Evolutionary conservation across 1,140 invertebrate species (phyloP).

Genomic region (Drusus annulatus): DNA sequence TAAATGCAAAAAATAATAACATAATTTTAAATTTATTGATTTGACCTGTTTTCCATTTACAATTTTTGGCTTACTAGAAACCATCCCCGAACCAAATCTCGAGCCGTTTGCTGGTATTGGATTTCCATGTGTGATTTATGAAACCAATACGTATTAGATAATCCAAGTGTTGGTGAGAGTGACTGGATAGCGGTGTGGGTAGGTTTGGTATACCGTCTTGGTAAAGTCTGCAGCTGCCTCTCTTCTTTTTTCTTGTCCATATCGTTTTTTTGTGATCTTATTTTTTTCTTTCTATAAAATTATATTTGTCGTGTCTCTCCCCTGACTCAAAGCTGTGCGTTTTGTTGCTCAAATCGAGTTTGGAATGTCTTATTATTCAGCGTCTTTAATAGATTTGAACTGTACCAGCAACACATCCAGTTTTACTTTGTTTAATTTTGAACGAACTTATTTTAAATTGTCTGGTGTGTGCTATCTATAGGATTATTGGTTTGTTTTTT

Average conservation of each 20-base stretch:
- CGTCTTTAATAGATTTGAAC: no score
- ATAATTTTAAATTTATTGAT: no score
- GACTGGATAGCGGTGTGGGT: neutral
- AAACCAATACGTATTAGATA: neutral
- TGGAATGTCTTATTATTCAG: neutral
- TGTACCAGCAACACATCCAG: no score
- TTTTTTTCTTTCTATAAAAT: slow-evolving; percentile 12
- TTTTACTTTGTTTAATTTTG: no score
- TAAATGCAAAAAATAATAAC: no score
- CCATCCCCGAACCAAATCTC: neutral
- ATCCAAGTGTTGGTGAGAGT: neutral
- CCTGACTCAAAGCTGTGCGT: neutral
- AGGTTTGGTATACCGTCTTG: slow-evolving; percentile 10
- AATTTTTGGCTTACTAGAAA: no score
- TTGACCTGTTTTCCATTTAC: no score
- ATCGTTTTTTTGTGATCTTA: slow-evolving; percentile 35
- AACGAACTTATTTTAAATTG: no score
- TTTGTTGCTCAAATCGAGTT: neutral
- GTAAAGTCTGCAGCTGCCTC: slow-evolving; percentile 36
- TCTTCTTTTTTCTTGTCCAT: slow-evolving; percentile 28
- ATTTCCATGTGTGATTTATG: neutral
- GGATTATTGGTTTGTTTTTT: no score
- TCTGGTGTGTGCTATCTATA: no score
- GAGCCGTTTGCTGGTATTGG: neutral
- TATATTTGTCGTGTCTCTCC: slow-evolving; percentile 17